Evolutionary conservation across 1,140 invertebrate genomes (phyloP).

Genomic region (Phocides pigmalion): DNA sequence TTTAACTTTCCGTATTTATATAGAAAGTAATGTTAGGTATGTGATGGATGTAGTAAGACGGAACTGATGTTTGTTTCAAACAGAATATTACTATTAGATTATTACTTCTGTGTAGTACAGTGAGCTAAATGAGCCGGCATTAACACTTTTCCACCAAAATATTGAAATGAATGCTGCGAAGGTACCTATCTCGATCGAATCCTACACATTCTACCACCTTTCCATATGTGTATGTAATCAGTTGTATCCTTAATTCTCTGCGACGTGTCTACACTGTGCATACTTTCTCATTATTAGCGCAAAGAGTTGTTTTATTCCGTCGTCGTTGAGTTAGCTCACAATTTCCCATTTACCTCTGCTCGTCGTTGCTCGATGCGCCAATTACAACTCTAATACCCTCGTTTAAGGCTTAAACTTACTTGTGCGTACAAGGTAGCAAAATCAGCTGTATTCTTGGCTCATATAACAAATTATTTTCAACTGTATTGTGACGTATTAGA

Average conservation of each 20-base stretch:
- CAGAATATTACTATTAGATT: too few species aligned
- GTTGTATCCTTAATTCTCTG: neutral
- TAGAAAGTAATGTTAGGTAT: too few species aligned
- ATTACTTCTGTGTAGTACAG: too few species aligned
- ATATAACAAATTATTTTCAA: constrained; percentile 15
- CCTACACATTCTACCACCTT: too few species aligned
- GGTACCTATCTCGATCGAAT: too few species aligned
- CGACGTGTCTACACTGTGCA: constrained; percentile 46
- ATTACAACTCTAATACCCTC: constrained; percentile 42
- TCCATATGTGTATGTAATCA: too few species aligned
- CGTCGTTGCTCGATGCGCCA: constrained; percentile 46
- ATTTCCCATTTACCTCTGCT: constrained; percentile 76
- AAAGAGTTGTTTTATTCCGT: constrained; percentile 80
- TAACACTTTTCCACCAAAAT: too few species aligned
- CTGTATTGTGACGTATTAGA: constrained; percentile 29
- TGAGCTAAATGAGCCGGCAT: too few species aligned
- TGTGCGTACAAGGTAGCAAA: constrained; percentile 37
- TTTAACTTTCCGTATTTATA: too few species aligned
- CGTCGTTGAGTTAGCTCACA: constrained; percentile 76
- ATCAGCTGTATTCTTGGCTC: constrained; percentile 43
- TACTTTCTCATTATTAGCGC: constrained; percentile 79
- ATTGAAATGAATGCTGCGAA: too few species aligned
- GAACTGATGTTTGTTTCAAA: too few species aligned
- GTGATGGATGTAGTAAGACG: too few species aligned
- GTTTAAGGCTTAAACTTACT: constrained; percentile 44